A percentile compares a stretch with the other conserved stretches of the same genome.
These are phyloP conservation scores for Anoplolepis gracilipes DNA, from an alignment of 1,140 invertebrate species.

Conservation along the genomic window DNA sequence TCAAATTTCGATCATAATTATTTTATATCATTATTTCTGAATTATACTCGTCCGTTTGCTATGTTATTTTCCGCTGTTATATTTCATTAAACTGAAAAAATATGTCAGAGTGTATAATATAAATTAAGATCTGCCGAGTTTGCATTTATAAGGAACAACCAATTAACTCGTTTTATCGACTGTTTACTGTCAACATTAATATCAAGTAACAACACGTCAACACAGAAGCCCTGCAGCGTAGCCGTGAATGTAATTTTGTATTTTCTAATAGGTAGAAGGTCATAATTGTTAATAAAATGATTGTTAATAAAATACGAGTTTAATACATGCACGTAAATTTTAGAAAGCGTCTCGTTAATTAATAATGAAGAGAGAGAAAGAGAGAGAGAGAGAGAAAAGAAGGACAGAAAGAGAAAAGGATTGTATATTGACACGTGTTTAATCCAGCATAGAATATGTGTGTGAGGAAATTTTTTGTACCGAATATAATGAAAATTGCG, in stretches of 20 bases:
- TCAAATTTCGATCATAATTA: neutral
- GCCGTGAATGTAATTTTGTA: slow-evolving; percentile 16
- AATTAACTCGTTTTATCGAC: slow-evolving; percentile 27
- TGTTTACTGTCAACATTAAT: slow-evolving; percentile 27
- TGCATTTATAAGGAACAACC: neutral
- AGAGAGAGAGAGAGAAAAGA: neutral
- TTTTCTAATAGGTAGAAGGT: neutral
- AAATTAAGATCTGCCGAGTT: slow-evolving; percentile 1
- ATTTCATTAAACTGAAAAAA: neutral
- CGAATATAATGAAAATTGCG: slow-evolving; percentile 2
- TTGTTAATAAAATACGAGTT: too few species aligned
- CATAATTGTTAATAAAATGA: neutral
- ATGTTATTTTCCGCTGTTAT: neutral
- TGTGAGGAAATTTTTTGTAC: neutral
- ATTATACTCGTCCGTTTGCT: neutral
- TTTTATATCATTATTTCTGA: neutral
- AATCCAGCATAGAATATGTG: neutral
- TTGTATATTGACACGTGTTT: slow-evolving; percentile 8
- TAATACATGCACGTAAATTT: neutral
- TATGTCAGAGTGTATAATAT: neutral
- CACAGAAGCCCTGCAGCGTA: neutral
- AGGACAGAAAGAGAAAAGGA: neutral
- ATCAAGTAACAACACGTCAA: slow-evolving; percentile 1
- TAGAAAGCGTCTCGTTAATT: slow-evolving; percentile 6
- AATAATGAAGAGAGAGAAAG: neutral